A percentile compares a stretch with the other conserved stretches of the same genome.
These are phyloP conservation scores for Drepana falcataria DNA, from an alignment of 2,888 invertebrate species.

Conservation along the genomic window DNA sequence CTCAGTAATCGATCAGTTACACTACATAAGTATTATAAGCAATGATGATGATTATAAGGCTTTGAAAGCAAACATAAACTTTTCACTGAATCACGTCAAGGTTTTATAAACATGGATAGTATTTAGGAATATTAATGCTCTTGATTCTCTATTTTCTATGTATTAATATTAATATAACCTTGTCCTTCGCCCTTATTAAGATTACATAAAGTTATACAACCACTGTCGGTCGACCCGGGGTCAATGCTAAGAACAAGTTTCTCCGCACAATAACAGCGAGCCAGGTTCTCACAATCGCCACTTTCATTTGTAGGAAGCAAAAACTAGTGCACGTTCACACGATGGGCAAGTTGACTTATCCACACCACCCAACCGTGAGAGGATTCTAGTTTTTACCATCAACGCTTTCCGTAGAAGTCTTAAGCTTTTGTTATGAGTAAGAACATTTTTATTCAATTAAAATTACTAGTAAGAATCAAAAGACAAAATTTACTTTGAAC, in stretches of 20 bases:
- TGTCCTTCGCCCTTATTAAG: background rate
- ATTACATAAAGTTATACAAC: background rate
- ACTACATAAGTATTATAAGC: too few species aligned
- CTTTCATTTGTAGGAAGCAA: constrained; percentile 73
- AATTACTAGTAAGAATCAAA: background rate
- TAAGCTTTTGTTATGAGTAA: constrained; percentile 30
- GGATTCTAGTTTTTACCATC: constrained; percentile 41
- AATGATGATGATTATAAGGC: too few species aligned
- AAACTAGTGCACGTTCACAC: constrained; percentile 68
- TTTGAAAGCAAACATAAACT: too few species aligned
- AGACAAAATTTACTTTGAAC: background rate
- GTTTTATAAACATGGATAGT: too few species aligned
- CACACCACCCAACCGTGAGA: constrained; percentile 8
- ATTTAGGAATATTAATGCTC: too few species aligned
- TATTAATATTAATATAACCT: background rate
- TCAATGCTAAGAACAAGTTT: constrained; percentile 67
- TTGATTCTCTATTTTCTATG: too few species aligned
- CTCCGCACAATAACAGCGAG: constrained; percentile 46
- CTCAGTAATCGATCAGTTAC: too few species aligned
- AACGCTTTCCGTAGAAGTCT: constrained; percentile 52
- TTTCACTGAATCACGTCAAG: too few species aligned
- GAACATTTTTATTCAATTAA: constrained; percentile 21
- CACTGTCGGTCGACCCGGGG: constrained; percentile 21
- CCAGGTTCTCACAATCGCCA: constrained; percentile 69
- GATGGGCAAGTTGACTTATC: constrained; percentile 30